These are phyloP conservation scores for Hypselothyrea guttata DNA, from an alignment of 2,888 invertebrate genomes.

Conservation along the genomic window DNA sequence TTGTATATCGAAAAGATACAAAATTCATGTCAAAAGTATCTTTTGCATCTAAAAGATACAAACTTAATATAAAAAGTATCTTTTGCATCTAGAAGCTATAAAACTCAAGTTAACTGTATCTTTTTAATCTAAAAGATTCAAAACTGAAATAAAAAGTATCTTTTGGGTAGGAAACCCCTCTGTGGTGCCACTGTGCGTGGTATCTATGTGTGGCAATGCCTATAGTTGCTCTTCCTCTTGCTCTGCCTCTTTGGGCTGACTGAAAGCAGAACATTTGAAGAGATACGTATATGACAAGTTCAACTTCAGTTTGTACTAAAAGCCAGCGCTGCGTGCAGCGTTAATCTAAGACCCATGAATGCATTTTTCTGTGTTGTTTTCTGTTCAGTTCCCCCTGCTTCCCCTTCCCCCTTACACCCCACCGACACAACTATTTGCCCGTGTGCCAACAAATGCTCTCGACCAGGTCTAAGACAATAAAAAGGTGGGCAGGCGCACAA, in stretches of 20 bases:
- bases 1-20: no score
- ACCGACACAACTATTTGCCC: background rate
- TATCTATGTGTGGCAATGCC: conserved; percentile 20
- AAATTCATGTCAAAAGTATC: no score
- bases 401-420: background rate
- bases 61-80: no score
- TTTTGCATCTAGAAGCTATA: no score
- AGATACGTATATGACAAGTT: conserved; percentile 76
- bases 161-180: no score
- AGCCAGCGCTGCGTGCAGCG: conserved; percentile 58
- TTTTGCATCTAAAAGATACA: no score
- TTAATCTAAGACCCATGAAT: conserved; percentile 47
- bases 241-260: conserved; percentile 25
- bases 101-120: no score
- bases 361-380: conserved; percentile 24
- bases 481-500: conserved; percentile 68
- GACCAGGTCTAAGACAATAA: conserved; percentile 58
- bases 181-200: conserved; percentile 37
- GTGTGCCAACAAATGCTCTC: conserved; percentile 1
- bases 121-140: no score
- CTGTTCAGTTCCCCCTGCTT: background rate
- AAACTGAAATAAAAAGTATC: no score
- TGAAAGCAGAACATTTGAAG: conserved; percentile 68
- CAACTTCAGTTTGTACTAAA: conserved; percentile 67
- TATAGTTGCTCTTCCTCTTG: conserved; percentile 24